These are phyloP conservation scores for Thelaira solivaga DNA, from an alignment of 2,888 invertebrate species.

Conservation along the genomic window DNA sequence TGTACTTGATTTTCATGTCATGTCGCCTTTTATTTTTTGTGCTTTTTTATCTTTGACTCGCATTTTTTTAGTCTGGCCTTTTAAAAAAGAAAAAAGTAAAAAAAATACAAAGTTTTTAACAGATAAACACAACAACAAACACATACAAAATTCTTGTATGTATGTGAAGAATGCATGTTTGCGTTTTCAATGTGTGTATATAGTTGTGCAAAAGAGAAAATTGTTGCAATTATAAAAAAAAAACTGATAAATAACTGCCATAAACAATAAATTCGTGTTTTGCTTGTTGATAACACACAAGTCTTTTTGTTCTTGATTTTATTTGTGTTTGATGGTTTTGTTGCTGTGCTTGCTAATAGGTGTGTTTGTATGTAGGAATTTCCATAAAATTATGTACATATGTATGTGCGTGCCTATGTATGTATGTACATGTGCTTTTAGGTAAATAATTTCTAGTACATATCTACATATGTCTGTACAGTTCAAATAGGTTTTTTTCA, in stretches of 20 bases:
- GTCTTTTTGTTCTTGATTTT: neutral
- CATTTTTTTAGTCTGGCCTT: constrained; percentile 38
- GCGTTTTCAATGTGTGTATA: no score
- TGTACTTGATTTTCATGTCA: constrained; percentile 11
- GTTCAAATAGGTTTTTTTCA: no score
- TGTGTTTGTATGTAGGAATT: constrained; percentile 12
- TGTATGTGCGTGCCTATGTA: neutral
- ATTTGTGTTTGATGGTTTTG: constrained; percentile 59
- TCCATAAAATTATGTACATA: no score
- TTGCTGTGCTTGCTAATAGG: constrained; percentile 42
- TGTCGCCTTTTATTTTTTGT: constrained; percentile 21
- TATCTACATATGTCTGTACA: no score
- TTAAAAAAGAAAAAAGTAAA: neutral
- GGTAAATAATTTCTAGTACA: no score
- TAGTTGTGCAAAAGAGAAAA: neutral
- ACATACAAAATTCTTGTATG: no score
- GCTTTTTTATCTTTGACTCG: constrained; percentile 36
- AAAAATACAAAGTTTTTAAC: constrained; percentile 23
- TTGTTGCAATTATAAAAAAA: constrained; percentile 3
- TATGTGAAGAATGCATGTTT: no score
- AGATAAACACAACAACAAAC: constrained; percentile 32
- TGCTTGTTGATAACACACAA: constrained; percentile 23
- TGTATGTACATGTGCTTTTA: no score
- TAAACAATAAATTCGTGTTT: constrained; percentile 22
- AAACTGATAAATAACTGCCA: neutral